Base-by-base conservation (phyloP, 2,797 vertebrate species). In the Botia kubotai region DNA sequence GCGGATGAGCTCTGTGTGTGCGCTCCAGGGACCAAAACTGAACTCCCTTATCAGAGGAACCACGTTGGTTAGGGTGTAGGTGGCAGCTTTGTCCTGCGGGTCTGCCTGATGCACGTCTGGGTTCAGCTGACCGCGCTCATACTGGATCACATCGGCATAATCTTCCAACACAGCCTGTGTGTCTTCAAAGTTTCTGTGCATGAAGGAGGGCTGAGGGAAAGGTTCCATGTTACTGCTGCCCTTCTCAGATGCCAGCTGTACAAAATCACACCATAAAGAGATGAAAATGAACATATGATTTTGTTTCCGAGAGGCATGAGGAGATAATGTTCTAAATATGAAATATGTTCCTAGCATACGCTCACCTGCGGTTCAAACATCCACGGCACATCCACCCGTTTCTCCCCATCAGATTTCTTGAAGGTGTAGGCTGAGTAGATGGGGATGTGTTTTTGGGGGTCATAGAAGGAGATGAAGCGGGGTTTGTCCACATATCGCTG, bases 351-450 rank as follows among this genome's bases (percentile, higher is more conserved):
- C 14, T 65, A 17, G 16, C 58, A 14, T 53, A 80, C n/a, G 29
- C 91, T 85, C 71, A 93, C 92, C 91, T 93, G 93, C 13, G 91
- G 92, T 81, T 93, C 93, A 86, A 91, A 94, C 93, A 93, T 93
- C 93, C 92, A 93, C 8, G 92, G 93, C 77, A 92, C 92, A 79
- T 93, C 91, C 66, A 93, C 92, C 63, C 84, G 90, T 87, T 94
- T 94, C 82, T 91, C 91, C 0, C 92, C 92, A 0, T 93, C 92
- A 0, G 92, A 91, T 87, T 93, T 93, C 88, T 93, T 93, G 85
- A 93, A 94, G 0, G 77, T 89, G 12, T 93, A 93, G 0, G 92
- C 92, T 0, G 90, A 93, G 70, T 92, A 94, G 82, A 93, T 36
- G 1, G 92, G 93, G 69, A 93, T 88, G 86, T 87, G 92, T 60